Evolutionary conservation across 2,888 invertebrate genomes (phyloP).

Genomic region (Zonitis immaculata): DNA sequence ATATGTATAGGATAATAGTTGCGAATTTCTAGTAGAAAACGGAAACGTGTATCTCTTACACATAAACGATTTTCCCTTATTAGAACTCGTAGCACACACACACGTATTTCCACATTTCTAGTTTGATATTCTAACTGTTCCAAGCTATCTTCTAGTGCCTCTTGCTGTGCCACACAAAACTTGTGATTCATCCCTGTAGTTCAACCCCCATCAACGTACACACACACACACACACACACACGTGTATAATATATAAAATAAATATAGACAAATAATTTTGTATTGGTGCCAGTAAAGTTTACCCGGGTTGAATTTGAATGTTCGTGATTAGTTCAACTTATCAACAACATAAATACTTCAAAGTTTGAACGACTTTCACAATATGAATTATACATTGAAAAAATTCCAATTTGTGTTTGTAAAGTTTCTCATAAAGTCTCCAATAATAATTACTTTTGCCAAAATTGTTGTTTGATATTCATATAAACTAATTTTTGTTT

Average conservation of each 20-base stretch:
- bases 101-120: slow-evolving; percentile 28
- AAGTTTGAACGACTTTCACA: slow-evolving; percentile 28
- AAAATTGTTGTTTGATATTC: too few species aligned
- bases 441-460: too few species aligned
- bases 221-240: not conserved
- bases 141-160: slow-evolving; percentile 16
- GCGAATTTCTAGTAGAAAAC: not conserved
- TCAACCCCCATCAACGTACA: slow-evolving; percentile 27
- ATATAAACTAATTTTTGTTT: too few species aligned
- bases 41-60: not conserved
- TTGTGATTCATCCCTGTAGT: slow-evolving; percentile 30
- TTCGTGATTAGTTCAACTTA: slow-evolving; percentile 33
- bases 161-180: slow-evolving; percentile 24
- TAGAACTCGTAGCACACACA: slow-evolving; percentile 30
- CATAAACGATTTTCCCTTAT: slow-evolving; percentile 16
- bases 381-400: slow-evolving; percentile 16
- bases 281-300: slow-evolving; percentile 23
- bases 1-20: not conserved
- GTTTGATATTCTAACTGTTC: slow-evolving; percentile 32
- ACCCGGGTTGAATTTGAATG: slow-evolving; percentile 34
- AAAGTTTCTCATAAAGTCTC: too few species aligned
- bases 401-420: not conserved
- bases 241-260: not conserved
- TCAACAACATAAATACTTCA: slow-evolving; percentile 27
- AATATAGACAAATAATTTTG: not conserved